A percentile compares a stretch with the other conserved stretches of the same genome.
Evolutionary conservation across 1,140 invertebrate species (phyloP).

Genomic region (Globodera rostochiensis): DNA sequence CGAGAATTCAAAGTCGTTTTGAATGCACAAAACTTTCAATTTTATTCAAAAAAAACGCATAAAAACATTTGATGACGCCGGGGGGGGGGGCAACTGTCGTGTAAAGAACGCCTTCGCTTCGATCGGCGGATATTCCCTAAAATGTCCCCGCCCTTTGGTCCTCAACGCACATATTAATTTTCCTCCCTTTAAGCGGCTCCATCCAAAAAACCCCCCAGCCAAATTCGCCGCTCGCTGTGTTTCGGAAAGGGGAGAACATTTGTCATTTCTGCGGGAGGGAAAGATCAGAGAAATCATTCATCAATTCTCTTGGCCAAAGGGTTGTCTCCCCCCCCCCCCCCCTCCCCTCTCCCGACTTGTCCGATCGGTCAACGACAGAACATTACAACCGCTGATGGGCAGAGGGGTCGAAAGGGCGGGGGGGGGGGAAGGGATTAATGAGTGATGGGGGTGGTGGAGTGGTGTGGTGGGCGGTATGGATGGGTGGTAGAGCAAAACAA

Average conservation of each 20-base stretch:
- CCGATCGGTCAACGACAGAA: not conserved
- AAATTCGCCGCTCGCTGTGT: not conserved
- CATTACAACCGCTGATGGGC: slow-evolving; percentile 4
- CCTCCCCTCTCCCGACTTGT: slow-evolving; percentile 3
- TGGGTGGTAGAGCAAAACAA: slow-evolving; percentile 22
- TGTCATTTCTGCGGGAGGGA: slow-evolving; percentile 6
- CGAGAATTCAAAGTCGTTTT: not conserved
- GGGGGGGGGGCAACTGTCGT: not conserved
- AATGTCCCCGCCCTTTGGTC: not conserved
- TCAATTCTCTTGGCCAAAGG: slow-evolving; percentile 8
- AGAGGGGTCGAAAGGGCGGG: not conserved
- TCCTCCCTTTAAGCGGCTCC: slow-evolving; percentile 7
- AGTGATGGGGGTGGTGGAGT: not conserved
- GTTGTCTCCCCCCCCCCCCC: not conserved
- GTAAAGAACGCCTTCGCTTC: not conserved
- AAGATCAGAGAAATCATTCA: not conserved
- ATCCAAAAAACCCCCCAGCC: not conserved
- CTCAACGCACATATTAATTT: slow-evolving; percentile 11
- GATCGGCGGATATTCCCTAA: too few relatives aligned
- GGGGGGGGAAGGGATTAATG: not conserved
- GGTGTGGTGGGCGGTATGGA: not conserved
- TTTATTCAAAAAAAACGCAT: not conserved
- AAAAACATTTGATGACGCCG: not conserved
- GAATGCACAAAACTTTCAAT: not conserved
- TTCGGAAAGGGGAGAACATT: slow-evolving; percentile 4